Percentiles rank a stretch among this genome's conserved stretches.
These are phyloP conservation scores for Amphipyra berbera DNA, from an alignment of 2,888 invertebrate genomes.

Conservation along the genomic window DNA sequence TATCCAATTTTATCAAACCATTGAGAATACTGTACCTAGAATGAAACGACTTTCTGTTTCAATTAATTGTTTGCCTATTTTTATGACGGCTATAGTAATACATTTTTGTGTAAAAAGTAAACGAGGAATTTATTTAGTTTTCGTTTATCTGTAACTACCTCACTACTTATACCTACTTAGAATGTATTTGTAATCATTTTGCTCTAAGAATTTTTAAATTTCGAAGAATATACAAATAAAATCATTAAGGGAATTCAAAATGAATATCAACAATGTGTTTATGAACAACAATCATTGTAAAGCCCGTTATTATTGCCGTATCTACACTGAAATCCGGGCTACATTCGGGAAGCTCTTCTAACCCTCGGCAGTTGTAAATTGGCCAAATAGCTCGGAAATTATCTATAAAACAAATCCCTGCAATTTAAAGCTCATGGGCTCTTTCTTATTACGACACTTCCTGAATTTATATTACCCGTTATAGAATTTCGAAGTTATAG, in stretches of 20 bases:
- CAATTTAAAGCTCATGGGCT: slow-evolving; percentile 6
- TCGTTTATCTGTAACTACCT: too few species aligned
- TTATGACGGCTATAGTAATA: too few species aligned
- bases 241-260: too few species aligned
- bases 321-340: slow-evolving; percentile 22
- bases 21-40: slow-evolving; percentile 28
- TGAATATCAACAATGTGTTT: too few species aligned
- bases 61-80: slow-evolving; percentile 59
- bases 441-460: slow-evolving; percentile 14
- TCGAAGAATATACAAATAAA: too few species aligned
- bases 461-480: slow-evolving; percentile 55
- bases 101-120: too few species aligned
- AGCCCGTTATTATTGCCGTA: slow-evolving; percentile 8
- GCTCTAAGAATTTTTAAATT: too few species aligned
- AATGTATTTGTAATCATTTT: too few species aligned
- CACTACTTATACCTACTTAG: too few species aligned
- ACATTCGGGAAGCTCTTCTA: slow-evolving; percentile 6
- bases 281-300: too few species aligned
- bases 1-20: slow-evolving; percentile 58
- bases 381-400: slow-evolving; percentile 12
- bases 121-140: too few species aligned
- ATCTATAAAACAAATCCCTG: slow-evolving; percentile 28
- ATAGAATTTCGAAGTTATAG: slow-evolving; percentile 7
- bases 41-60: slow-evolving; percentile 54
- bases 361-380: slow-evolving; percentile 12